A percentile compares a stretch with the other conserved stretches of the same genome.
Conservation (phyloP, 2,888 invertebrate species). For the Cerceris ruficornis region DNA sequence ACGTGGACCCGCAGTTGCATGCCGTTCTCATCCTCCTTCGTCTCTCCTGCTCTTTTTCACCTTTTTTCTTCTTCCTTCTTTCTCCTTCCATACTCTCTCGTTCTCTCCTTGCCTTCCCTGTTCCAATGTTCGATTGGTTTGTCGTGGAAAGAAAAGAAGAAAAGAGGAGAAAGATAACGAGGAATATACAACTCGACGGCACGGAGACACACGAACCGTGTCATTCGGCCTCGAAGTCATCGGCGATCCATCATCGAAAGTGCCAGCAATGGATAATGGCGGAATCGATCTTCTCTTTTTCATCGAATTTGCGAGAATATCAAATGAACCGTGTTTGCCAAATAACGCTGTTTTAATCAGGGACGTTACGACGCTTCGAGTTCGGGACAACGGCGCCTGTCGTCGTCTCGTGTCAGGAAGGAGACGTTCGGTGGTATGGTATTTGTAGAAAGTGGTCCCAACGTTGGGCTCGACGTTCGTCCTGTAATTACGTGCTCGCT, state of each 20-base stretch:
- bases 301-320: conserved; percentile 23
- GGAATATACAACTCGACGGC: conserved; percentile 13
- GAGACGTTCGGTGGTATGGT: conserved; percentile 12
- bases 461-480: conserved; percentile 26
- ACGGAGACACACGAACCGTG: conserved; percentile 39
- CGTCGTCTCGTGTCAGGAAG: background rate
- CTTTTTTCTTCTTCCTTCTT: conserved; percentile 30
- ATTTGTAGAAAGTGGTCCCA: conserved; percentile 35
- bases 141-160: conserved; percentile 10
- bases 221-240: conserved; percentile 60
- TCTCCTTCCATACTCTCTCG: background rate
- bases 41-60: conserved; percentile 18
- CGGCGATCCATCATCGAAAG: conserved; percentile 67
- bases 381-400: too few species aligned
- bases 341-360: too few species aligned
- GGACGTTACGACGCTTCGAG: too few species aligned
- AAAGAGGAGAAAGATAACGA: background rate
- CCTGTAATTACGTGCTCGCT: conserved; percentile 28
- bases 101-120: conserved; percentile 12
- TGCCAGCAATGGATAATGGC: conserved; percentile 69
- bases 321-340: conserved; percentile 1
- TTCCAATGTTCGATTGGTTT: conserved; percentile 50
- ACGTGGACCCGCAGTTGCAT: conserved; percentile 63
- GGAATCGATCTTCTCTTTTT: conserved; percentile 63
- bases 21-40: conserved; percentile 33